These are phyloP conservation scores for Calephelis perditalis DNA, from an alignment of 2,888 invertebrate species.

Conservation along the genomic window DNA sequence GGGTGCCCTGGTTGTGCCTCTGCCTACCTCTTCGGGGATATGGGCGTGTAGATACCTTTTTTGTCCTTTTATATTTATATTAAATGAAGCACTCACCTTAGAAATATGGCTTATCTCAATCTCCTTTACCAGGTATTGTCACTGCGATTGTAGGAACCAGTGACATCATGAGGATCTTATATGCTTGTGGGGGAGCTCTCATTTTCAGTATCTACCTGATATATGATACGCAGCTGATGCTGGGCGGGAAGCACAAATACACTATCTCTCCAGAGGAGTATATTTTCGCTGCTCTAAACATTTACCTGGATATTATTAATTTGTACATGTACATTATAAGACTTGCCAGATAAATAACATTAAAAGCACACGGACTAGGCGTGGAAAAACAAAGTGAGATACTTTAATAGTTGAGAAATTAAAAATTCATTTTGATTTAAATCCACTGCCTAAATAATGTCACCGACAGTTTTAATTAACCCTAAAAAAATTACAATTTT, in stretches of 20 bases:
- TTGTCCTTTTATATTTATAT: neutral
- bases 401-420: too few relatives aligned
- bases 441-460: too few relatives aligned
- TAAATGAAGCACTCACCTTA: neutral
- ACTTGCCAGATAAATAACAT: too few relatives aligned
- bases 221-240: constrained; percentile 90
- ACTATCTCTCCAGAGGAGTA: constrained; percentile 92
- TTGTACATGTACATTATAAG: constrained; percentile 88
- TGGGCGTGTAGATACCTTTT: too few relatives aligned
- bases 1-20: too few relatives aligned
- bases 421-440: too few relatives aligned
- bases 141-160: constrained; percentile 23
- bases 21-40: too few relatives aligned
- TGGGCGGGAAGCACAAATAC: constrained; percentile 90
- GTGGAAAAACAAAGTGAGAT: too few relatives aligned
- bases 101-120: neutral
- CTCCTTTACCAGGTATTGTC: constrained; percentile 27
- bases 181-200: constrained; percentile 28
- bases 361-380: too few relatives aligned
- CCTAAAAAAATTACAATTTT: too few relatives aligned
- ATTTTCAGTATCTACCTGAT: constrained; percentile 51
- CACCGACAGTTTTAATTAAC: too few relatives aligned
- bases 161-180: constrained; percentile 23
- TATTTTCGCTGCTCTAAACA: constrained; percentile 89
- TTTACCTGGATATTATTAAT: constrained; percentile 89